A percentile compares a stretch with the other conserved stretches of the same genome.
Conservation (phyloP, 1,140 invertebrate species). For the Chionoecetes opilio region DNA sequence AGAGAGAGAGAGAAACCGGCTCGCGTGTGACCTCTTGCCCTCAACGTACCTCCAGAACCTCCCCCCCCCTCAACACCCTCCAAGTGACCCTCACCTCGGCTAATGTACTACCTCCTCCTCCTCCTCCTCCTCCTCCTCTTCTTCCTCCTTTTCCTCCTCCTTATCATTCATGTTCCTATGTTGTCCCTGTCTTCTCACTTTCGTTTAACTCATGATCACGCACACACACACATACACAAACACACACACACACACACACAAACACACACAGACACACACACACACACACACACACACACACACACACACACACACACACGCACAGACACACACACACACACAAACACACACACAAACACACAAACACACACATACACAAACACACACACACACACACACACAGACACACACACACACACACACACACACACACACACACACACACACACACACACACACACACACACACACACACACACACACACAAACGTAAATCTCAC, state of each 20-base stretch:
- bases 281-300: background rate
- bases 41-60: slow-evolving; percentile 15
- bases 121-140: slow-evolving; percentile 3
- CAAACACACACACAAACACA: slow-evolving; percentile 4
- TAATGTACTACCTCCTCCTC: slow-evolving; percentile 1
- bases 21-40: background rate
- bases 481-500: too few relatives aligned
- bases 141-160: background rate
- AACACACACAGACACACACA: background rate
- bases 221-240: slow-evolving; percentile 7
- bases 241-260: background rate
- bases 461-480: background rate
- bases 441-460: background rate
- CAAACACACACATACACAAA: background rate
- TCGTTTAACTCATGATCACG: background rate
- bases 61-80: background rate
- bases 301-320: background rate
- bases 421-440: slow-evolving; percentile 27
- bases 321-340: background rate
- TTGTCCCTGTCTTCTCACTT: slow-evolving; percentile 3
- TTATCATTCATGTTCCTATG: background rate
- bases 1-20: background rate
- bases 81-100: background rate
- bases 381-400: background rate
- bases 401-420: background rate